Evolutionary conservation across 2,888 invertebrate genomes (phyloP).

Genomic region (Ophioninae sp.): DNA sequence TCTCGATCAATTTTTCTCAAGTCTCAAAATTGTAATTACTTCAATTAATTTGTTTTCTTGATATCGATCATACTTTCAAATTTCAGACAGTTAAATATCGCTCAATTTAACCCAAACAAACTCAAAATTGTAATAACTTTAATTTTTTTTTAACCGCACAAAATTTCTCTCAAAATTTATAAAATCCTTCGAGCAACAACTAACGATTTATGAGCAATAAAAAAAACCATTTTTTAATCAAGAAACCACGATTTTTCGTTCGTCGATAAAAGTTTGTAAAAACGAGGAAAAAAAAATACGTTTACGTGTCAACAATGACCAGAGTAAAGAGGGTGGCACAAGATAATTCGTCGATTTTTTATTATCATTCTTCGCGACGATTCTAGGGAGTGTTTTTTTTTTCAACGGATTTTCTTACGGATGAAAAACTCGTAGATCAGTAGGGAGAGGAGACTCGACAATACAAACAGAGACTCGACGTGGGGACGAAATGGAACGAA

Average conservation of each 20-base stretch:
- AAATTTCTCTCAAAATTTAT: neutral
- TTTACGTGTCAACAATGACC: neutral
- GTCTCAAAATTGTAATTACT: too few species aligned
- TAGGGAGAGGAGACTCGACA: constrained; percentile 21
- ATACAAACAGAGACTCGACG: constrained; percentile 48
- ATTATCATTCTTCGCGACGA: neutral
- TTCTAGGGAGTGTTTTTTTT: neutral
- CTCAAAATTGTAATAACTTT: too few species aligned
- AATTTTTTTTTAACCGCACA: neutral
- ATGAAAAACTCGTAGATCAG: constrained; percentile 1
- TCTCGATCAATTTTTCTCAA: too few species aligned
- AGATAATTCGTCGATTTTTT: neutral
- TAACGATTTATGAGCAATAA: neutral
- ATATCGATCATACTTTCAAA: too few species aligned
- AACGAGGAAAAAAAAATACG: neutral
- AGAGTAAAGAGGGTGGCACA: neutral
- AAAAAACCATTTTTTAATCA: neutral
- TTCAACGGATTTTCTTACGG: neutral
- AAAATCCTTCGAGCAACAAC: neutral
- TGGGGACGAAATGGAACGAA: constrained; percentile 54
- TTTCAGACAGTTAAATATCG: too few species aligned
- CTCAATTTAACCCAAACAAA: too few species aligned
- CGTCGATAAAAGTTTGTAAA: neutral
- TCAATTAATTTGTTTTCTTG: too few species aligned
- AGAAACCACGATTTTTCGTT: neutral